These are phyloP conservation scores for Dioctria rufipes DNA, from an alignment of 2,888 invertebrate species.

Conservation along the genomic window DNA sequence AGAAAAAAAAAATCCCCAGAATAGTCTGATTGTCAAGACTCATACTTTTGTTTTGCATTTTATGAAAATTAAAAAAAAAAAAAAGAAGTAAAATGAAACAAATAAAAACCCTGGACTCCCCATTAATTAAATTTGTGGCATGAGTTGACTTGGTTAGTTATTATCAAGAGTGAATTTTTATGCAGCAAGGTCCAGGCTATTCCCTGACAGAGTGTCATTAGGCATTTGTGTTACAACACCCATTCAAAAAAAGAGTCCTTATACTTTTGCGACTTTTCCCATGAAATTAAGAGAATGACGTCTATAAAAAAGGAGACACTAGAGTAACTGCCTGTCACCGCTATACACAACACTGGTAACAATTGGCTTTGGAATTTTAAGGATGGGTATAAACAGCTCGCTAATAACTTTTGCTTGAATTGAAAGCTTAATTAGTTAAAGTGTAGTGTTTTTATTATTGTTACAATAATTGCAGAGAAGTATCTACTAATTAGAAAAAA, in stretches of 20 bases:
- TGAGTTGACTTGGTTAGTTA: background rate
- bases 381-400: slow-evolving; percentile 12
- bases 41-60: background rate
- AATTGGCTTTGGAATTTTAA: slow-evolving; percentile 19
- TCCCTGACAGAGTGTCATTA: slow-evolving; percentile 67
- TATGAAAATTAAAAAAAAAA: slow-evolving; percentile 1
- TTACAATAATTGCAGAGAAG: background rate
- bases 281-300: slow-evolving; percentile 10
- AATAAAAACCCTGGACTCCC: background rate
- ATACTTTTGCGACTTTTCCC: slow-evolving; percentile 18
- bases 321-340: background rate
- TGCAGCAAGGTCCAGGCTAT: slow-evolving; percentile 55
- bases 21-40: slow-evolving; percentile 1
- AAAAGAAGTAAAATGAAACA: too few species aligned
- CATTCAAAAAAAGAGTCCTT: slow-evolving; percentile 61
- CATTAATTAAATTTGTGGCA: slow-evolving; percentile 20
- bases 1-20: background rate
- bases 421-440: slow-evolving; percentile 5
- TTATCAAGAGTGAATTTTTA: slow-evolving; percentile 50
- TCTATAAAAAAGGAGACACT: background rate
- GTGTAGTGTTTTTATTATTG: background rate
- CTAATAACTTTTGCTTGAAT: background rate
- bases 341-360: background rate
- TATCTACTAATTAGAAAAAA: too few species aligned
- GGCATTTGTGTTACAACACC: slow-evolving; percentile 66